Percentiles rank a stretch among this genome's conserved stretches.
phyloP scores from a whole-genome alignment of 2,113 vertebrate species.

The Aix galericulata region DNA sequence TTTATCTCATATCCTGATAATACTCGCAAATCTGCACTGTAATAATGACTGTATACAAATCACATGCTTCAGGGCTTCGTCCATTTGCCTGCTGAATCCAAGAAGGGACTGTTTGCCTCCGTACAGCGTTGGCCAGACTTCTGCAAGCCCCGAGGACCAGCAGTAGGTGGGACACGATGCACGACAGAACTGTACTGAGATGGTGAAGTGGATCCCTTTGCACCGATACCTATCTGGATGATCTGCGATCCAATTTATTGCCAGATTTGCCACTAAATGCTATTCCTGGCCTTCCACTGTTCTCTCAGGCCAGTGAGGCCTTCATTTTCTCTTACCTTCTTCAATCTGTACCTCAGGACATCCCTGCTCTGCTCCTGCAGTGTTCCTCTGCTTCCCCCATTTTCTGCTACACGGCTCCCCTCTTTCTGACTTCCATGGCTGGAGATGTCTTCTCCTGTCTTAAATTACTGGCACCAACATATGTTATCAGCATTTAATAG shows the following conservation, averaged over 20 bases:
- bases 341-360: background rate
- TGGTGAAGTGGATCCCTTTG: background rate
- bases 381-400: background rate
- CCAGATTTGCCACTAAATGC: background rate
- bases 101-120: background rate
- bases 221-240: background rate
- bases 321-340: background rate
- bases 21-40: background rate
- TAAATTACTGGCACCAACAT: background rate
- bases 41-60: background rate
- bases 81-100: background rate
- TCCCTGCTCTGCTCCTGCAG: background rate
- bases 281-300: background rate
- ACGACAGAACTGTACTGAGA: background rate
- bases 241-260: background rate
- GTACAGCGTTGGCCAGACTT: background rate
- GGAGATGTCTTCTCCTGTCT: background rate
- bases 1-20: background rate
- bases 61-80: background rate
- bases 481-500: background rate
- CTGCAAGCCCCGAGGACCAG: background rate
- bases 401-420: background rate
- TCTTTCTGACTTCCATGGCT: background rate
- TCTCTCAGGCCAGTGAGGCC: background rate
- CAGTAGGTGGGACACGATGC: background rate